phyloP scores from a whole-genome alignment of 2,888 invertebrate genomes.

The Baccha elongata region DNA sequence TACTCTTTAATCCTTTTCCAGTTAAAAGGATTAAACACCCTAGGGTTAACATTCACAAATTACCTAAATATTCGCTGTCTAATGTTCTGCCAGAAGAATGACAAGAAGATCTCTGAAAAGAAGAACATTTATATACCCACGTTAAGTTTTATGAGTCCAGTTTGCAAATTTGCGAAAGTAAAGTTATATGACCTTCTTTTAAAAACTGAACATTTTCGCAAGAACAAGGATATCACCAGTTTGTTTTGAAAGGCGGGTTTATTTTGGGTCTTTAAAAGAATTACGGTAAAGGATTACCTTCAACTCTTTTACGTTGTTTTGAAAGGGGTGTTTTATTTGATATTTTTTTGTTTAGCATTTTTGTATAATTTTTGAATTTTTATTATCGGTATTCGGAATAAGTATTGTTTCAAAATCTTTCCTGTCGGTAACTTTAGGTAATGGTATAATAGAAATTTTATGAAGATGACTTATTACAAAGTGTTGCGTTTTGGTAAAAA shows the following conservation, averaged over 20 bases:
- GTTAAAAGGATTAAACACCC: slow-evolving; percentile 76
- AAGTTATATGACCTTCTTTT: slow-evolving; percentile 13
- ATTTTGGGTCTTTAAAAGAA: slow-evolving; percentile 82
- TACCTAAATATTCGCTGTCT: slow-evolving; percentile 11
- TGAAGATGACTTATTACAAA: slow-evolving; percentile 6
- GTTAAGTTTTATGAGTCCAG: slow-evolving; percentile 56
- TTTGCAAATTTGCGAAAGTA: slow-evolving; percentile 59
- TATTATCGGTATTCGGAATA: neutral
- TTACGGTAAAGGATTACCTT: slow-evolving; percentile 82
- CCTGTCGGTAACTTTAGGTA: neutral
- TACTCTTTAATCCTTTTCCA: slow-evolving; percentile 79
- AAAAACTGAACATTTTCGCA: slow-evolving; percentile 6
- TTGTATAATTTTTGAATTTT: slow-evolving; percentile 3
- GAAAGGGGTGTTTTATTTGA: slow-evolving; percentile 54
- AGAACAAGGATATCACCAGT: slow-evolving; percentile 4
- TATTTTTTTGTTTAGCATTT: slow-evolving; percentile 47
- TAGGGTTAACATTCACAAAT: slow-evolving; percentile 43
- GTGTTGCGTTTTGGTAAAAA: slow-evolving; percentile 14
- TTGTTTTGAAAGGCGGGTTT: slow-evolving; percentile 79
- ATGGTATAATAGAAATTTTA: neutral
- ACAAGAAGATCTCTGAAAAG: slow-evolving; percentile 13
- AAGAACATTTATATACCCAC: slow-evolving; percentile 20
- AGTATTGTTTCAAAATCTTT: neutral
- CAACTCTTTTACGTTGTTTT: slow-evolving; percentile 70
- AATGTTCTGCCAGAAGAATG: slow-evolving; percentile 22